Evolutionary conservation across 2,113 vertebrate species (phyloP), one percentile per base, ranked within the genome.

Genomic region (Thalassarche chlororhynchos): DNA sequence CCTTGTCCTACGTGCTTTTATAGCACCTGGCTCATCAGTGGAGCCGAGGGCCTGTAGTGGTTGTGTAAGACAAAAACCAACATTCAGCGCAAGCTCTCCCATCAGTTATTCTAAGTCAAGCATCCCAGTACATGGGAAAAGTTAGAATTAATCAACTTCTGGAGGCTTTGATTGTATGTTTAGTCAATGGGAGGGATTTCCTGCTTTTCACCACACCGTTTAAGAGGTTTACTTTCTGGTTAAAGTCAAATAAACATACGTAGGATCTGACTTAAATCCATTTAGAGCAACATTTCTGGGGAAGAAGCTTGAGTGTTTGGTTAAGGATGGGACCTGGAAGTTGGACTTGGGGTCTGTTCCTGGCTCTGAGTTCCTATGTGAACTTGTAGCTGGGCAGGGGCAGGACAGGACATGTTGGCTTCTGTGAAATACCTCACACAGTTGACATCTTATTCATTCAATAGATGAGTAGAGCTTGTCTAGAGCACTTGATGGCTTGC

Each of bases 111-210:
- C 61, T 14, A 49, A 55, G 38, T 77, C 55, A 62, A 87, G 71
- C 78, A 74, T 87, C 88, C 46, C 64, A 54, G 42, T 31, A 70
- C 80, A 38, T 89, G 80, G 72, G 92, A 97, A 95, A 89, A 80
- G 92, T 57, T 20, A 71, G 77, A 92, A 93, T 58, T 92, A 71
- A 95, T 92, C 72, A 89, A 47, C 88, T 77, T 52, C 25, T 78
- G 42, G 64, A 93, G 80, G 26, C 47, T 84, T 93, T 77, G 93
- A 58, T 96, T 91, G 75, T 90, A 18, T 97, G 85, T 97, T 98
- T 96, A 91, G 52, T 91, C 92, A 89, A 40, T 62, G 96, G 91
- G 95, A 96, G 96, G 92, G 95, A 93, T 94, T 97, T 97, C 96
- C 91, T 94, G 80, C 91, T 83, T 72, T 64, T 92, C 69, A 87